Base-by-base conservation (phyloP, 2,113 vertebrate genomes). In the Cyanocitta stelleri region DNA sequence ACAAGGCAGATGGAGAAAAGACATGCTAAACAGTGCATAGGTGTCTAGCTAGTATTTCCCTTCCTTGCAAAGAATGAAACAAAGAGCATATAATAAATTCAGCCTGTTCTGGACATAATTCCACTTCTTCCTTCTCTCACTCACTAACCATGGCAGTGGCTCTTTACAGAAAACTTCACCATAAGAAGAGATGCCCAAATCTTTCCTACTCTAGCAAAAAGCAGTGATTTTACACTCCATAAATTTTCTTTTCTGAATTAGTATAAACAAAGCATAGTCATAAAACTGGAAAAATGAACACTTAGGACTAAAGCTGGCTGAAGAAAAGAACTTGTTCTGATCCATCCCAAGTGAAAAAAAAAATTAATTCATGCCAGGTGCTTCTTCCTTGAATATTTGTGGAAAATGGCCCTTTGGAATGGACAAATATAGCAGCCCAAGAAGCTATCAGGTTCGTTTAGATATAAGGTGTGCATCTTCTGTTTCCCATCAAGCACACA, bases 361-460 rank as follows among this genome's bases (percentile, higher is more conserved):
- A 2, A 13, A 46, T 5, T 37, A 33, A 44, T 22, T 41, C 0
- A 0, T 55, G 22, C 16, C 30, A 39, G 8, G 2, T 64, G 6
- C 20, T 66, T 32, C 27, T 61, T 85, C 32, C n/a, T 82, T 23
- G 22, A 78, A 35, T 17, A 44, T 52, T 22, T 82, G 35, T 46
- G 33, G 66, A 3, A 20, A 87, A 17, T 20, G 21, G 13, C 14
- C 20, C 39, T 79, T 82, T 85, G n/a, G 37, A 75, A 79, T 16
- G 46, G 58, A 66, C 16, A 33, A 48, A 87, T 48, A 56, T 0
- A 72, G 49, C 17, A 76, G 29, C 8, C 41, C 16, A 44, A 79
- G 46, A 69, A 74, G 66, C n/a, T 35, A 16, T 7, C 23, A 56
- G 6, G 33, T 44, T 91, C 9, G 5, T 39, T 79, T 37, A 26